phyloP scores from a whole-genome alignment of 2,888 invertebrate species.

The Macropis europaea region DNA sequence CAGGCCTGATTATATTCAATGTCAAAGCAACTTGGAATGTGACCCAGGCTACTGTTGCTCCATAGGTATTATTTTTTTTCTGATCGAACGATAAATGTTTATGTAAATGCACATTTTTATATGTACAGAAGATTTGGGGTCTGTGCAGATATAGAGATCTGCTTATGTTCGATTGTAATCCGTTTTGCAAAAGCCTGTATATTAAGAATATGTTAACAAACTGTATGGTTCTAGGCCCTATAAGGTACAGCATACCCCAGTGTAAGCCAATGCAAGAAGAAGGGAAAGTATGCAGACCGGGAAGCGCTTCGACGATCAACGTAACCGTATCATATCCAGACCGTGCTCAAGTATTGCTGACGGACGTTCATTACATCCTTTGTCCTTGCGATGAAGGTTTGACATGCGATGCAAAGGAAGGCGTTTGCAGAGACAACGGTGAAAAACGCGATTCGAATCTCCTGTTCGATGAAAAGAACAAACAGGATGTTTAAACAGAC shows the following conservation, averaged over 20 bases:
- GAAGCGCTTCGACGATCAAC: conserved; percentile 39
- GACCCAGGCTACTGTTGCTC: conserved; percentile 63
- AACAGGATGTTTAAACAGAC: neutral
- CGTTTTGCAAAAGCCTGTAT: too few species aligned
- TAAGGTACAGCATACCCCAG: conserved; percentile 62
- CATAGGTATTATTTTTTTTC: conserved; percentile 54
- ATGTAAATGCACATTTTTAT: too few species aligned
- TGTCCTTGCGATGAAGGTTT: conserved; percentile 66
- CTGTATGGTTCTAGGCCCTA: conserved; percentile 43
- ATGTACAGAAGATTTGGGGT: too few species aligned
- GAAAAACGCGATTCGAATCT: conserved; percentile 5
- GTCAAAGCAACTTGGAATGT: conserved; percentile 63
- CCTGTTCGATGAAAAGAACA: neutral
- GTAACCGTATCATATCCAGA: conserved; percentile 65
- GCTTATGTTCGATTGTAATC: too few species aligned
- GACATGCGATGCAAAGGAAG: conserved; percentile 52
- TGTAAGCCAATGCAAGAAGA: conserved; percentile 55
- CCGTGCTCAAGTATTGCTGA: conserved; percentile 50
- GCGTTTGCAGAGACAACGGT: conserved; percentile 46
- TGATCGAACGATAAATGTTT: neutral
- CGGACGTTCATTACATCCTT: conserved; percentile 57
- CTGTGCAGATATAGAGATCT: too few species aligned
- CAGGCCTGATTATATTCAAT: conserved; percentile 50
- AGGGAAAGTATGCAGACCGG: conserved; percentile 58
- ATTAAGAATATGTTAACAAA: neutral